Base-by-base conservation (phyloP, 30 jellyfish, hydroid and myxozoan species). In the Rhopilema esculentum region DNA sequence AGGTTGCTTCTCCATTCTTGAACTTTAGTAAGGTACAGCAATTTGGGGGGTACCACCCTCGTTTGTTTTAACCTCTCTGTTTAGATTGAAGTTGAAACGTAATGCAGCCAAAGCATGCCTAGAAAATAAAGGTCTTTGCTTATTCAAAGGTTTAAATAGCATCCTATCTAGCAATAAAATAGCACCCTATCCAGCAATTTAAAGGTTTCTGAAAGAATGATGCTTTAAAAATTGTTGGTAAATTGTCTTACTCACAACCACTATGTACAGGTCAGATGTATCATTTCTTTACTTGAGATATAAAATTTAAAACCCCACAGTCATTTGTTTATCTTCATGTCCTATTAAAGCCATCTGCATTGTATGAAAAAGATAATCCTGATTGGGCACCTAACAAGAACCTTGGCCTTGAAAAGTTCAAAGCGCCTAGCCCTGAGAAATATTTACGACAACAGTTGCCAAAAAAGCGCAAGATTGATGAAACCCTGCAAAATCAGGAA, bases 1-100 rank as follows among this genome's bases (percentile, higher is more conserved):
- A n/a, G 1, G 91, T 82, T 27, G 91, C 91, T 75, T 82, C 87
- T 82, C 91, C 86, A 66, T 69, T 69, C 67, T 82, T 82, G 66
- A 66, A 82, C 33, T 82, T 66, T 66, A 88, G 63, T 82, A 82
- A 29, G 29, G 61, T 24, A 82, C 85, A 24, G 40, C 48, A 1
- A 67, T 23, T 30, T 48, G 40, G 53, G 49, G n/a, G 32, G 91
- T 66, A 28, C 91, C 91, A 64, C 66, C 91, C 19, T 22, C 66
- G 40, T 49, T 66, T 27, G 23, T 66, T 53, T 30, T 29, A 9
- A 82, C 73, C 75, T 82, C 91, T 12, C 91, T 40, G 27, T 32
- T 27, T 18, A 76, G 19, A 69, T 82, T 82, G 62, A n/a, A 25
- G 50, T 82, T 82, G 63, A 82, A 82, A 69, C 66, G 91, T n/a